These are phyloP conservation scores for Trichosurus vulpecula DNA, from an alignment of 2,797 vertebrate genomes.

Conservation along the genomic window DNA sequence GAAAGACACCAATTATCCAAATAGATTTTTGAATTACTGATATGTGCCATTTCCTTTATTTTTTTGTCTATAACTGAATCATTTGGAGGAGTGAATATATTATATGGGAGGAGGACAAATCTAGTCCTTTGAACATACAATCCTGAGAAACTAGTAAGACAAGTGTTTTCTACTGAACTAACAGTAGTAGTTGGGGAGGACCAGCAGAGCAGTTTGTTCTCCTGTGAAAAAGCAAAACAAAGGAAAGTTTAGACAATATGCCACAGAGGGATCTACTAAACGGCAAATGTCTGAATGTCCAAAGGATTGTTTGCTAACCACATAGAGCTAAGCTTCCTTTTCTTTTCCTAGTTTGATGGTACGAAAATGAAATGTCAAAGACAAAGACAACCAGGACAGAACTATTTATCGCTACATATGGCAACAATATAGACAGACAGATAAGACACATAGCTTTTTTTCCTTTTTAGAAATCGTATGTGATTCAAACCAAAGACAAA, in stretches of 20 bases:
- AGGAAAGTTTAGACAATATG: constrained; percentile 61
- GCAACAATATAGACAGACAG: constrained; percentile 68
- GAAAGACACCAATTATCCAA: constrained; percentile 56
- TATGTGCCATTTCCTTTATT: constrained; percentile 48
- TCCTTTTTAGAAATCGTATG: constrained; percentile 34
- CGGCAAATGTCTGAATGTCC: constrained; percentile 67
- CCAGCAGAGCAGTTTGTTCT: constrained; percentile 57
- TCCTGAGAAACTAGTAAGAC: constrained; percentile 53
- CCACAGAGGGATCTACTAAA: constrained; percentile 58
- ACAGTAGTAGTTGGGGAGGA: constrained; percentile 39
- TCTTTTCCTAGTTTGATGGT: constrained; percentile 64
- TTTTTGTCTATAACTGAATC: constrained; percentile 49
- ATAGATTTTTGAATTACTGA: constrained; percentile 8
- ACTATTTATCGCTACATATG: constrained; percentile 62
- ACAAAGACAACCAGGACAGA: constrained; percentile 63
- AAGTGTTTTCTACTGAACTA: constrained; percentile 59
- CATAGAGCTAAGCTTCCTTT: constrained; percentile 62
- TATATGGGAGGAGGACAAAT: constrained; percentile 42
- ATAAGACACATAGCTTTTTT: constrained; percentile 67
- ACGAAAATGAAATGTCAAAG: constrained; percentile 76
- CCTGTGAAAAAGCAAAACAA: constrained; percentile 65
- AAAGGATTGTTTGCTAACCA: constrained; percentile 70
- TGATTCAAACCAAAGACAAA: constrained; percentile 79
- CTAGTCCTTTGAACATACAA: constrained; percentile 34
- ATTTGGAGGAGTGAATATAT: constrained; percentile 27